phyloP scores from a whole-genome alignment of 2,113 vertebrate genomes.

The Pteropus alecto region DNA sequence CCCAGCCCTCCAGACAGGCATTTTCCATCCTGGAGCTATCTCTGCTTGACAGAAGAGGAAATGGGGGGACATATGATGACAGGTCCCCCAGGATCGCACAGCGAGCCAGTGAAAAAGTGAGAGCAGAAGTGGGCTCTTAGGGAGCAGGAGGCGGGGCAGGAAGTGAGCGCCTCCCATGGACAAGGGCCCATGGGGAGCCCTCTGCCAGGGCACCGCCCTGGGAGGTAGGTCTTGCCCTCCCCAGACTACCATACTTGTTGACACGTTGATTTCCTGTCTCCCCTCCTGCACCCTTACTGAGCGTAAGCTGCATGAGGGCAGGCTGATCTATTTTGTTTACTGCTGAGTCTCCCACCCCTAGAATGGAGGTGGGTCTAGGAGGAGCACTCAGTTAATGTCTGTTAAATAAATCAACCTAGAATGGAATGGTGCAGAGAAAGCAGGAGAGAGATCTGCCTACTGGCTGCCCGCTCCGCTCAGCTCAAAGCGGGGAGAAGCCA shows the following conservation, averaged over 20 bases:
- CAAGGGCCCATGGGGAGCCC: rapidly evolving
- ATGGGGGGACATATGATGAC: neutral
- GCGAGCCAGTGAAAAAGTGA: neutral
- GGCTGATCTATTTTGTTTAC: neutral
- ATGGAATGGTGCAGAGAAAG: neutral
- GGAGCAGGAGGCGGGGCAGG: neutral
- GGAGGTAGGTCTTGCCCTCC: neutral
- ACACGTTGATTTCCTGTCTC: neutral
- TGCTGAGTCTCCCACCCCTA: neutral
- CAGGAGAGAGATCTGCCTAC: neutral
- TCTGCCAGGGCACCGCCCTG: rapidly evolving
- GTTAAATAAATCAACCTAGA: neutral
- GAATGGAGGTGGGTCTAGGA: neutral
- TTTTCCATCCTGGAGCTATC: neutral
- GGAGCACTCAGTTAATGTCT: neutral
- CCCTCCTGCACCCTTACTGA: neutral
- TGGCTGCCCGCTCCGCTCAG: neutral
- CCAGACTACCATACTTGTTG: neutral
- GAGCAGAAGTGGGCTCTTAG: neutral
- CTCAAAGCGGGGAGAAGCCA: neutral
- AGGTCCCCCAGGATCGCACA: neutral
- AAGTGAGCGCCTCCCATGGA: neutral
- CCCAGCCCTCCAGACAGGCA: neutral
- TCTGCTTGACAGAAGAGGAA: neutral
- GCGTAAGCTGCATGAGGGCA: rapidly evolving